These are phyloP conservation scores for Zaprionus taronus DNA, from an alignment of 1,140 invertebrate species.

Conservation along the genomic window DNA sequence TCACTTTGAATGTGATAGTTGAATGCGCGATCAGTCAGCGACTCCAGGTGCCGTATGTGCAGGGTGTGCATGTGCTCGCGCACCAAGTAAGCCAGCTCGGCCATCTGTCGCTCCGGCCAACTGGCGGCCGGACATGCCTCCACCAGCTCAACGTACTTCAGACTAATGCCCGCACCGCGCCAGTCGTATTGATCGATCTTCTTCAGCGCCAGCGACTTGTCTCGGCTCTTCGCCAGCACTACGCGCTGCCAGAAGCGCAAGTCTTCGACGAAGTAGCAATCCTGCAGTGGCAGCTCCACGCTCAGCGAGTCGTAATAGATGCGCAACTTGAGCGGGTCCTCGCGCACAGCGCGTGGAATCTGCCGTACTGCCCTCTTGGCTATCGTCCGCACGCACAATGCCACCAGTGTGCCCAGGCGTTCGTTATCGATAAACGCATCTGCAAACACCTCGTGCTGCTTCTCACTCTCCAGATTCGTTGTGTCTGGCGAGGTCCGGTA, in stretches of 20 bases:
- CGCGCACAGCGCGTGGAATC: constrained; percentile 24
- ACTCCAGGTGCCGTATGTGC: constrained; percentile 69
- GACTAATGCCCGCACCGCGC: constrained; percentile 61
- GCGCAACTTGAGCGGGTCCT: constrained; percentile 57
- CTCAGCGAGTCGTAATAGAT: constrained; percentile 66
- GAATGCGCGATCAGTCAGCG: constrained; percentile 50
- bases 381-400: constrained; percentile 62
- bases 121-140: constrained; percentile 60
- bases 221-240: constrained; percentile 60
- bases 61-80: constrained; percentile 41
- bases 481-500: constrained; percentile 50
- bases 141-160: constrained; percentile 76
- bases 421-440: constrained; percentile 63
- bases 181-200: constrained; percentile 60
- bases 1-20: constrained; percentile 23
- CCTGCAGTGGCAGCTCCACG: constrained; percentile 60
- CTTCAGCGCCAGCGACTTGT: constrained; percentile 47
- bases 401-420: constrained; percentile 56
- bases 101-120: constrained; percentile 65
- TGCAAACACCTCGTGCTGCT: constrained; percentile 44
- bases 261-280: constrained; percentile 64
- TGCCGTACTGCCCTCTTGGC: constrained; percentile 34
- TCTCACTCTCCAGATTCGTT: constrained; percentile 44
- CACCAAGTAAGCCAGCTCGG: constrained; percentile 41
- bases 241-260: constrained; percentile 64